These are phyloP conservation scores for human DNA, from an alignment of 2,113 vertebrate genomes.

Conservation along the genomic window GRCh38 chr14:64132501-64133000, in stretches of 20 bases:
- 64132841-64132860: neutral
- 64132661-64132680: neutral
- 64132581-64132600: neutral
- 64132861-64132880: neutral
- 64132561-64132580: neutral
- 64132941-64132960: too few relatives aligned
- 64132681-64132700: neutral
- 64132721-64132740: neutral
- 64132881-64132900: neutral
- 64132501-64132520: neutral
- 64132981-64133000: too few relatives aligned
- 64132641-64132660: neutral
- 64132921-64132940: too few relatives aligned
- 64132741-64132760: neutral
- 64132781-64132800: neutral
- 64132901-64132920: neutral
- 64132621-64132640: neutral
- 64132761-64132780: neutral
- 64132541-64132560: neutral
- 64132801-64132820: neutral
- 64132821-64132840: neutral
- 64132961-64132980: too few relatives aligned
- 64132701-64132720: neutral
- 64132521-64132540: neutral
- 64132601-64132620: neutral